Evolutionary conservation across 2,888 invertebrate genomes (phyloP).

Genomic region (Tetragonisca angustula): DNA sequence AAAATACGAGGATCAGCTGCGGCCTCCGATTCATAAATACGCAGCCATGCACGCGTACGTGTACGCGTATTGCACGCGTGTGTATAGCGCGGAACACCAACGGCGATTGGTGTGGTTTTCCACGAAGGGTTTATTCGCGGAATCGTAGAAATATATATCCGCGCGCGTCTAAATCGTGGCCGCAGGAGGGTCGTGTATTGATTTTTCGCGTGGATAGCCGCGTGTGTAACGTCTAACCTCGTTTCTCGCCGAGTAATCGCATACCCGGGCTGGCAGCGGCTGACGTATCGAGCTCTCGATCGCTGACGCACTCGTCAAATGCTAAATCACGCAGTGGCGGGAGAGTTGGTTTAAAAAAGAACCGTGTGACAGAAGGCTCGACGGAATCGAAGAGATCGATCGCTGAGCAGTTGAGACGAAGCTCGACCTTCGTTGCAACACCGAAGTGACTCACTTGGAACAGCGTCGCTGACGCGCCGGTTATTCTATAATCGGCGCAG

Average conservation of each 20-base stretch:
- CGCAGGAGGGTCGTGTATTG: conserved; percentile 77
- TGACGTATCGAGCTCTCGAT: conserved; percentile 48
- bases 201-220: conserved; percentile 79
- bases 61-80: conserved; percentile 10
- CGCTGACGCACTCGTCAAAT: conserved; percentile 22
- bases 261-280: conserved; percentile 20
- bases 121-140: conserved; percentile 57
- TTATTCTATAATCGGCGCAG: neutral
- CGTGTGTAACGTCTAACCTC: conserved; percentile 76
- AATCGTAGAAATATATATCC: conserved; percentile 63
- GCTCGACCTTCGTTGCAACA: conserved; percentile 45
- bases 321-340: conserved; percentile 14
- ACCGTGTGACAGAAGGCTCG: neutral
- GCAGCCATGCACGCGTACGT: neutral
- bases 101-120: conserved; percentile 29
- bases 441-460: conserved; percentile 40
- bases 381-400: conserved; percentile 51
- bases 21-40: conserved; percentile 1
- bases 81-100: conserved; percentile 13
- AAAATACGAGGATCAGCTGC: conserved; percentile 50
- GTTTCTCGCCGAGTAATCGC: conserved; percentile 58
- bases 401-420: neutral
- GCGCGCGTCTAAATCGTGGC: conserved; percentile 55
- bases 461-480: neutral
- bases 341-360: conserved; percentile 28